A percentile compares a stretch with the other conserved stretches of the same genome.
Conservation (phyloP, 2,113 vertebrate genomes). For the Spea multiplicata region DNA sequence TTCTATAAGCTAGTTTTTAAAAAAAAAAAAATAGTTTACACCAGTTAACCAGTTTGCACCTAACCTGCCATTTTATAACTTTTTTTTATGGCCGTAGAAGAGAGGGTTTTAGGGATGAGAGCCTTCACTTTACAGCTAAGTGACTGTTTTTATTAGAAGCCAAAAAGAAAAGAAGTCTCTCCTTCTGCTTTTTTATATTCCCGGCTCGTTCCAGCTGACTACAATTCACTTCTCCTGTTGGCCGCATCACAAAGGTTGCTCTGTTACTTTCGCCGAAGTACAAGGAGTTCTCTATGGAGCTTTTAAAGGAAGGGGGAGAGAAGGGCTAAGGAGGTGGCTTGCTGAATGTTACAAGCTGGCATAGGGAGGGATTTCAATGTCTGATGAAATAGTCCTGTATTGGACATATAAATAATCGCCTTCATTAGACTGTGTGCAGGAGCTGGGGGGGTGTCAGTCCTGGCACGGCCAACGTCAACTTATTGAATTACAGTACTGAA, state of each 20-base stretch:
- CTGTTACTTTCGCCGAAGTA: slow-evolving; percentile 48
- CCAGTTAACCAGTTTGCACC: no score
- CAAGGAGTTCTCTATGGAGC: slow-evolving; percentile 29
- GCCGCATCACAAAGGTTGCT: slow-evolving; percentile 50
- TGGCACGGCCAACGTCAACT: no score
- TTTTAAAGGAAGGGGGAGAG: neutral
- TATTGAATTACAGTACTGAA: no score
- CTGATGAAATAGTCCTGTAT: no score
- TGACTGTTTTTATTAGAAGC: neutral
- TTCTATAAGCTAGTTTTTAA: no score
- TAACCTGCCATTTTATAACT: no score
- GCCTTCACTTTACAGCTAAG: neutral
- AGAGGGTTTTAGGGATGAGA: neutral
- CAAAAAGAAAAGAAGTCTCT: neutral
- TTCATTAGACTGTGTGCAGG: no score
- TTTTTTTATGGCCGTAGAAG: no score
- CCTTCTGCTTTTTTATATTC: slow-evolving; percentile 45
- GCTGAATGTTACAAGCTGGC: neutral
- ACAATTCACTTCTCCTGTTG: slow-evolving; percentile 21
- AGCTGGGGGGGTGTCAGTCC: no score
- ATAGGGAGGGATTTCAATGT: neutral
- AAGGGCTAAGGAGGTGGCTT: neutral
- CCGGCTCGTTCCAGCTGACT: slow-evolving; percentile 15
- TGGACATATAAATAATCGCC: no score
- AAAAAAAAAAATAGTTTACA: no score